Conservation (phyloP, 2,797 vertebrate genomes). For the Epinephelus awoara region DNA sequence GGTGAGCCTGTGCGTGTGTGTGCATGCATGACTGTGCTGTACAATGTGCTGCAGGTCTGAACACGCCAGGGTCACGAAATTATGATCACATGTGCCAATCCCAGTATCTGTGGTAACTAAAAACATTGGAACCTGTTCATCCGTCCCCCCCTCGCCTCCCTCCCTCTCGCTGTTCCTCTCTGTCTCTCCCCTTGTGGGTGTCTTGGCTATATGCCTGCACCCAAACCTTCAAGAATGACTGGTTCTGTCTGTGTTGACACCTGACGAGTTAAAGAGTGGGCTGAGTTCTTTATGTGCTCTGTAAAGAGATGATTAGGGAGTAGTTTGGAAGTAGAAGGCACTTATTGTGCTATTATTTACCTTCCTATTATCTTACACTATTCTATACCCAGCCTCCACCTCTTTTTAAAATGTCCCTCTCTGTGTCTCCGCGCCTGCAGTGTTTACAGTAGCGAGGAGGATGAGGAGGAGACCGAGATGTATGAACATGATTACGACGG, state of each 20-base stretch:
- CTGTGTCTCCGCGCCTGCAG: slow-evolving; percentile 73
- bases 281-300: slow-evolving; percentile 65
- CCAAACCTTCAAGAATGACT: slow-evolving; percentile 93
- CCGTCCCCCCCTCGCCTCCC: slow-evolving; percentile 67
- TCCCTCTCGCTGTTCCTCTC: slow-evolving; percentile 30
- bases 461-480: slow-evolving; percentile 97
- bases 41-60: slow-evolving; percentile 94
- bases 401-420: slow-evolving; percentile 8
- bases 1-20: slow-evolving; percentile 4
- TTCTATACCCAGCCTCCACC: slow-evolving; percentile 35
- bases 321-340: slow-evolving; percentile 51
- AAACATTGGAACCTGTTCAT: slow-evolving; percentile 98
- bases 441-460: slow-evolving; percentile 99
- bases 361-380: slow-evolving; percentile 36
- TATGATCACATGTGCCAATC: slow-evolving; percentile 90
- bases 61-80: slow-evolving; percentile 90
- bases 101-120: slow-evolving; percentile 99
- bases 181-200: slow-evolving; percentile 73
- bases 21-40: slow-evolving; percentile 79
- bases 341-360: slow-evolving; percentile 52
- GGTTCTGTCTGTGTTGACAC: slow-evolving; percentile 87
- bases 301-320: slow-evolving; percentile 71
- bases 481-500: slow-evolving; percentile 99
- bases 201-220: slow-evolving; percentile 82
- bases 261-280: slow-evolving; percentile 80